phyloP scores from a whole-genome alignment of 2,888 invertebrate species.

The Caradrina clavipalpis region DNA sequence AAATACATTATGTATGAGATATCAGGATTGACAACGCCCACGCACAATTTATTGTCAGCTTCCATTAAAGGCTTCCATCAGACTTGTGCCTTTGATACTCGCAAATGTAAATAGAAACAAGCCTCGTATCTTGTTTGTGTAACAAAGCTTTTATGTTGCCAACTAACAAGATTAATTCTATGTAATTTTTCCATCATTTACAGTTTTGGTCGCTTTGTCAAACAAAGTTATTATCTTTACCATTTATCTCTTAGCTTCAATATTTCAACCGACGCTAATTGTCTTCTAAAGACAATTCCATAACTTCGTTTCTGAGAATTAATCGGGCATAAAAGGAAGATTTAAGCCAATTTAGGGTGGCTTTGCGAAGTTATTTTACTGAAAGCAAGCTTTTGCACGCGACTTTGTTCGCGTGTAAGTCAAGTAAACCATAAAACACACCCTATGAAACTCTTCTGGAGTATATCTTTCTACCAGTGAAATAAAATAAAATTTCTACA shows the following conservation, averaged over 20 bases:
- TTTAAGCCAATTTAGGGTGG: conserved; percentile 8
- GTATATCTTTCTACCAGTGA: background rate
- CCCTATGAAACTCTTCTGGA: too few species aligned
- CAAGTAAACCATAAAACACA: too few species aligned
- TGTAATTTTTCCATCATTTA: background rate
- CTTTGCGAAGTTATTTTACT: conserved; percentile 1
- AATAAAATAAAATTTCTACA: too few species aligned
- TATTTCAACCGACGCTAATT: background rate
- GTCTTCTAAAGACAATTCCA: background rate
- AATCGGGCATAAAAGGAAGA: background rate
- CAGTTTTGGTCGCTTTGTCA: background rate
- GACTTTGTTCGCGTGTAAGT: too few species aligned
- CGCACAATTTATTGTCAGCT: conserved; percentile 41
- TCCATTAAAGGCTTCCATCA: conserved; percentile 33
- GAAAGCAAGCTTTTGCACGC: background rate
- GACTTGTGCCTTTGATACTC: conserved; percentile 19
- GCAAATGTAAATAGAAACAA: conserved; percentile 4
- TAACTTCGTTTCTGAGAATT: background rate
- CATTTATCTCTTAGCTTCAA: background rate
- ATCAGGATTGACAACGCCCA: conserved; percentile 15
- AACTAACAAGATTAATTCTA: background rate
- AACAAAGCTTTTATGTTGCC: conserved; percentile 11
- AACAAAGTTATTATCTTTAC: background rate
- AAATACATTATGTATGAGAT: conserved; percentile 54
- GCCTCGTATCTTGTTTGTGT: conserved; percentile 13